Evolutionary conservation across 2,113 vertebrate species (phyloP).

Genomic region (Campylomormyrus tamandua): DNA sequence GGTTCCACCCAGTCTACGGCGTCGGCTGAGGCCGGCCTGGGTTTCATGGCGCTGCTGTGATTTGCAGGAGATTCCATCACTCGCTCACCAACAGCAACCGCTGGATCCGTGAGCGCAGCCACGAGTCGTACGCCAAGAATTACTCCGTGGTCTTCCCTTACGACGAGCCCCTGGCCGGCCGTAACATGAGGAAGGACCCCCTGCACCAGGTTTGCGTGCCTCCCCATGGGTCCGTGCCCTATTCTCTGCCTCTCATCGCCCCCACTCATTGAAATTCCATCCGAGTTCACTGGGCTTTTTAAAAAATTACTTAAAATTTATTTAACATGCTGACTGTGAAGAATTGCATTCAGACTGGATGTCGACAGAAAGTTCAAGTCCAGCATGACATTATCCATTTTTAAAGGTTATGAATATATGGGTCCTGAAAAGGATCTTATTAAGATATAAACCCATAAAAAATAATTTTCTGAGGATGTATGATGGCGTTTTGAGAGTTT

Average conservation of each 20-base stretch:
- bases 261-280: neutral
- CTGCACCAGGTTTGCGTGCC: slow-evolving; percentile 70
- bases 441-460: neutral
- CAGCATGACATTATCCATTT: neutral
- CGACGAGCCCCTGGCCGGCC: slow-evolving; percentile 83
- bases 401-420: neutral
- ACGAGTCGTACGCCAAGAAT: slow-evolving; percentile 93
- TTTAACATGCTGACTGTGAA: neutral
- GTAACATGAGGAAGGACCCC: slow-evolving; percentile 77
- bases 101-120: slow-evolving; percentile 90
- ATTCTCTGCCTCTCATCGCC: neutral
- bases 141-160: slow-evolving; percentile 88
- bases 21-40: neutral
- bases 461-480: neutral
- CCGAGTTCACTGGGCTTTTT: neutral
- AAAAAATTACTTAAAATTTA: neutral
- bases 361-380: neutral
- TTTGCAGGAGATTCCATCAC: slow-evolving; percentile 77
- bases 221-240: neutral
- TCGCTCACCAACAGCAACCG: slow-evolving; percentile 69
- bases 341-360: neutral
- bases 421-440: neutral
- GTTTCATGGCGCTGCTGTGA: neutral
- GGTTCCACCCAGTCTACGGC: neutral
- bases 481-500: neutral